phyloP scores from a whole-genome alignment of 2,113 vertebrate species.

The Leucopsar rothschildi region DNA sequence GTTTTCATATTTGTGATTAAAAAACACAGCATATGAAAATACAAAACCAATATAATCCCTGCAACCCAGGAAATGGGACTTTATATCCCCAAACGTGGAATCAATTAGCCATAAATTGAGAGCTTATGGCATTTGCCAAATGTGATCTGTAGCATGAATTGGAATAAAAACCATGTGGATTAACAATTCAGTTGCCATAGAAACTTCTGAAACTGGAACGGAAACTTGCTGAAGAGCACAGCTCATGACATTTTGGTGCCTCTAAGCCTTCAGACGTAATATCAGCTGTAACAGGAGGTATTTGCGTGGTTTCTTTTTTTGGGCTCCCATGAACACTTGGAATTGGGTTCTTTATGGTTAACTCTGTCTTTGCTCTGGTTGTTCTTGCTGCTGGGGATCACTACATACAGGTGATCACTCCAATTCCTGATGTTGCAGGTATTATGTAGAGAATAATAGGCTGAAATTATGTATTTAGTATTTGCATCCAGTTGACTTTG shows the following conservation, averaged over 20 bases:
- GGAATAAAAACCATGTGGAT: background rate
- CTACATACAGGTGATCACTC: background rate
- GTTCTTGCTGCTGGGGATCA: background rate
- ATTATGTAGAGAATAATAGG: background rate
- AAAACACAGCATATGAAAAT: background rate
- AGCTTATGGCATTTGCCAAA: background rate
- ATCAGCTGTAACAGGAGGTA: background rate
- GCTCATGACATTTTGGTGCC: background rate
- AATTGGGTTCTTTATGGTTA: background rate
- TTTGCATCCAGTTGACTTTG: background rate
- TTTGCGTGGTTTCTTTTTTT: background rate
- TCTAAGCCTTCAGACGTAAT: background rate
- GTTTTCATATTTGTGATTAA: background rate
- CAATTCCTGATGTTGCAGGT: background rate
- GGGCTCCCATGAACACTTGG: background rate
- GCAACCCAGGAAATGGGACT: background rate
- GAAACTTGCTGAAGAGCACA: background rate
- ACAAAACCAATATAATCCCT: background rate
- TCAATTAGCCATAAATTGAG: background rate
- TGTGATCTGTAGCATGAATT: background rate
- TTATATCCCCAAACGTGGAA: background rate
- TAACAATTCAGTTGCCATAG: slow-evolving; percentile 39
- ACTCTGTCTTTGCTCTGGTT: background rate
- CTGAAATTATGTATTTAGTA: background rate
- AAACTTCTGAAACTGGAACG: slow-evolving; percentile 17